Evolutionary conservation across 2,113 vertebrate genomes (phyloP), one percentile per base, ranked within the genome.

Genomic region (Gobiocypris rarus): DNA sequence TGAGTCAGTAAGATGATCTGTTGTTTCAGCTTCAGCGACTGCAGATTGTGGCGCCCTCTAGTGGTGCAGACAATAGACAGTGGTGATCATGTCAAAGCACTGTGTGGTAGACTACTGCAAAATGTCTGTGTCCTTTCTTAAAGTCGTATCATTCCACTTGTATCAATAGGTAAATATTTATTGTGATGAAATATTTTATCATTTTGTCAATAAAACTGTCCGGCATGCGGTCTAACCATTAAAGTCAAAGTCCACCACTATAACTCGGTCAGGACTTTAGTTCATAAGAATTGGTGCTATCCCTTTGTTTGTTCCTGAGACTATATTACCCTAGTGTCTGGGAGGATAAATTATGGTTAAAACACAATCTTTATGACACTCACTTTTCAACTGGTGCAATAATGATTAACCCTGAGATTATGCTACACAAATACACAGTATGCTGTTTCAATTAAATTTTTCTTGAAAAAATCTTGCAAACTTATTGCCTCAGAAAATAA

Each of bases 381-480:
- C 19, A 74, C 81, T 67, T 48, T 75, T 86, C 82, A 65, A 81
- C 69, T 59, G 26, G 34, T 54, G 24, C 73, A 84, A 70, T 61
- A 89, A 90, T 89, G 28, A 90, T 89, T 88, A 89, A 90, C 24
- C 26, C 24, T 74, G 11, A 24, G 45, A 63, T 10, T 38, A 54
- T 17, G 52, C 52, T 54, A 79, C 13, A 28, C 74, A 83, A n/a
- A 54, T 24, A 13, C 43, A 45, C 45, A 54, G 17, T 17, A 54
- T 0, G 38, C 38, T 38, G 9, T 22, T 22, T 22, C 52, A 22
- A 9, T 22, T 8, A 22, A 54, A 54, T 17, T 54, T 54, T 50
- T 11, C 48, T 50, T 50, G 48, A 54, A 54, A 52, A 54, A 54
- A 19, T 19, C 50, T 19, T 54, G 5, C 2, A 52, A 54, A 54